Base-by-base conservation (phyloP, 2,888 invertebrate genomes). In the Noctua pronuba region DNA sequence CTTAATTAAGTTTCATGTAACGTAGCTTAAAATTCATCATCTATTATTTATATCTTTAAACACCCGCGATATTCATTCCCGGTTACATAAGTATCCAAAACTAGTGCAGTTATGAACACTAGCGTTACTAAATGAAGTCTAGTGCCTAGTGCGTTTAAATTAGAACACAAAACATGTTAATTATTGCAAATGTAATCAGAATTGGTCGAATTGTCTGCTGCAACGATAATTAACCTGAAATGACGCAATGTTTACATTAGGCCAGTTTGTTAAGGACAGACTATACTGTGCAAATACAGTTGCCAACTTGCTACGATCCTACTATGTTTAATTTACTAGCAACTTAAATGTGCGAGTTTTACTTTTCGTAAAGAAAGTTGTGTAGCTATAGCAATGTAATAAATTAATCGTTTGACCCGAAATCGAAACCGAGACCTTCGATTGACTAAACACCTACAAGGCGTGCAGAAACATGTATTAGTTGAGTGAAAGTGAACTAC, bases 401-500 rank as follows among this genome's bases (percentile, higher is more conserved):
- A 83, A 82, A 81, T 79, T 85, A 79, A 82, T 86, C 78, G 82
- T 80, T 84, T 88, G 88, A 83, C 88, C 88, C 78, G 52, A 85
- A 88, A 88, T 83, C 67, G 75, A 81, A 83, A 58, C 35, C 44
- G 73, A 84, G 80, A 86, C 86, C 86, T 87, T 87, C 86, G 69
- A 79, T 86, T 81, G 67, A 79, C 72, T 72, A 74, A 79, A 78
- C 79, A 82, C 82, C 74, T 87, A 82, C 82, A 81, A 85, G 82
- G 79, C 84, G 81, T 84, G 72, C 71, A 80, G 70, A 83, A 84
- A 84, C 87, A 81, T 80, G 85, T 84, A 77, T 88, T 81, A 86
- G 85, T 76, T 75, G 62, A 86, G 91, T 90, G 91, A 91, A 91
- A 91, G 91, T 91, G 88, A 88, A 88, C 83, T 87, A 85, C 86